Evolutionary conservation across 2,888 invertebrate species (phyloP), one percentile per base, ranked within the genome.

Genomic region (Caenorhabditis sp.): DNA sequence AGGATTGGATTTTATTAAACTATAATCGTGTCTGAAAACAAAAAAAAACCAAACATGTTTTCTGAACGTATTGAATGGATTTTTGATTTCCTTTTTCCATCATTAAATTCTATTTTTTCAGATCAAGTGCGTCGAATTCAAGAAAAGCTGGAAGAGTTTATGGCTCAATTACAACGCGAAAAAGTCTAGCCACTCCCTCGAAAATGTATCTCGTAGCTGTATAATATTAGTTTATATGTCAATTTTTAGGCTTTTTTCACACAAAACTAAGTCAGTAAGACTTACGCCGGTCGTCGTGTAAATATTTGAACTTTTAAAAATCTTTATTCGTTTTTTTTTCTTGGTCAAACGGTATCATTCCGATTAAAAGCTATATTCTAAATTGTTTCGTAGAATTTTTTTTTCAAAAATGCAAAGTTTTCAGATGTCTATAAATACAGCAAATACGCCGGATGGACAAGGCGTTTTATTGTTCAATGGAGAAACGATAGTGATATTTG

Each of bases 81-180:
- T n/a, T n/a, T n/a, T n/a, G n/a, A n/a, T n/a, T n/a, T n/a, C n/a
- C n/a, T n/a, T n/a, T n/a, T n/a, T n/a, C n/a, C n/a, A n/a, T n/a
- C n/a, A n/a, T 57, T 31, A 17, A 54, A 36, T 5, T 27, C 8
- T 27, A 57, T 14, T n/a, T 36, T 83, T 86, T 67, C 64, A 85
- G 85, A 85, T 63, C 85, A 84, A 88, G 97, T 99, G 1, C 91
- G 97, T 80, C 94, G 94, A 89, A 96, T 99, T 73, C 99, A 99
- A 90, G 99, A 99, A 89, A 95, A 94, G 88, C 89, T 99, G 82
- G 99, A 99, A 90, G 97, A 97, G 90, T 99, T 99, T 89, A 96
- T 99, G 87, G 93, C 95, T 89, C 93, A 95, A 27, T 90, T 99
- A 68, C 97, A 96, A 90, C 94, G 95, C 88, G 97, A 99, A 89